A percentile compares a stretch with the other conserved stretches of the same genome.
phyloP scores from a whole-genome alignment of 2,888 invertebrate genomes.

The Eurytoma adleriae region DNA sequence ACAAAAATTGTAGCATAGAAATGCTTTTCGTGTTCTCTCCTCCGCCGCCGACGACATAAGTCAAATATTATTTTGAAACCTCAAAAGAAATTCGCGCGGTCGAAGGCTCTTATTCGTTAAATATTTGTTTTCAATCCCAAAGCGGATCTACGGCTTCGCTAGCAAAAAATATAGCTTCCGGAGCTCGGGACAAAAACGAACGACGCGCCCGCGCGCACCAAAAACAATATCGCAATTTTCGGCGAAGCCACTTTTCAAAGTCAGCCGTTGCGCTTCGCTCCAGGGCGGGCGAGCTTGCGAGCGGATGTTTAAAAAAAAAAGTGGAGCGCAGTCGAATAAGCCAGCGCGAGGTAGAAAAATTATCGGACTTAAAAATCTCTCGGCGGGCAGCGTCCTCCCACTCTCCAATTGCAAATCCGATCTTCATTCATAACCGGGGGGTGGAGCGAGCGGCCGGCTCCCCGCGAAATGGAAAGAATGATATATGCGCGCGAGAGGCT shows the following conservation, averaged over 20 bases:
- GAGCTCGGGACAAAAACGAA: neutral
- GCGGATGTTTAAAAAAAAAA: neutral
- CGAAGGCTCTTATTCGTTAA: neutral
- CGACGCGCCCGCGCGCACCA: neutral
- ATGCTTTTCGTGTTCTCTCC: neutral
- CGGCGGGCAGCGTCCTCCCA: neutral
- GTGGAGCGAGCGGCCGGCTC: neutral
- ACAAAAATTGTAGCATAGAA: neutral
- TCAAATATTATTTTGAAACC: neutral
- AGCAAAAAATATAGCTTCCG: neutral
- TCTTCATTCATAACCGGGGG: conserved; percentile 29
- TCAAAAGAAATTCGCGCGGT: neutral
- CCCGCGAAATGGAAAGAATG: conserved; percentile 38
- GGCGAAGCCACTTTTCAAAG: conserved; percentile 36
- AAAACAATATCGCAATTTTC: conserved; percentile 42
- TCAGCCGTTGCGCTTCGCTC: neutral
- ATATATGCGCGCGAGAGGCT: conserved; percentile 6
- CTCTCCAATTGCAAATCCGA: conserved; percentile 11
- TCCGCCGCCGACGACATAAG: neutral
- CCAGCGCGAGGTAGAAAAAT: conserved; percentile 29
- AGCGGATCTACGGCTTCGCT: neutral
- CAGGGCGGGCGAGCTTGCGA: neutral
- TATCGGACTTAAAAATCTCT: conserved; percentile 38
- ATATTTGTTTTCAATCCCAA: neutral
- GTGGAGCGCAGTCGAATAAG: neutral